Evolutionary conservation across 2,888 invertebrate genomes (phyloP), one percentile per base, ranked within the genome.

Genomic region (Apamea monoglypha): DNA sequence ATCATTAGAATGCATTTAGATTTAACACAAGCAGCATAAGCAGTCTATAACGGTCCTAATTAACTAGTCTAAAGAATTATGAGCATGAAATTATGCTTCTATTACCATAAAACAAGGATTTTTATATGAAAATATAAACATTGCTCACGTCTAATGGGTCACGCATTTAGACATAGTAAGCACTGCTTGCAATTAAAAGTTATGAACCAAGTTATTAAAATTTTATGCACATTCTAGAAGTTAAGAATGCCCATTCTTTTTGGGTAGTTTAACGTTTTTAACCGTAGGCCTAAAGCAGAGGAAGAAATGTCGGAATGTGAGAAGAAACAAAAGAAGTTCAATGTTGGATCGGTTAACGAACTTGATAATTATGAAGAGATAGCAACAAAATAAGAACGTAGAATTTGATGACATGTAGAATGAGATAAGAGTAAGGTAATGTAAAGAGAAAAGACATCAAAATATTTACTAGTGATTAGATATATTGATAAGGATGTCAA

Each of bases 121-220:
- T 63, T 80, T 16, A 64, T 50, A 12, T 1, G 16, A 67, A 81
- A 74, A 72, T 29, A 40, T 40, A 64, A 66, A 47, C 44, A 71
- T 53, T 47, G 14, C 18, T 50, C 1, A 50, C 50, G 50, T 50
- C 50, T 4, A 67, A 56, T 63, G 32, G 63, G 59, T 75, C 59
- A 75, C 29, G 36, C 53, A 61, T 61, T 44, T 25, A 70, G 21
- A n/a, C 36, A 74, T 50, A 61, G 56, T 70, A 70, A 53, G 59
- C 56, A 50, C 59, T n/a, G 29, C 56, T n/a, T 18, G 63, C 40
- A 64, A 77, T 77, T 68, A 81, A 81, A 71, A 78, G 18, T 84
- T 67, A 64, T 71, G n/a, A 74, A 50, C 63, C 12, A 40, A 61
- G 16, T 14, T 32, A 81, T 74, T 68, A 40, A 53, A 78, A 71